Percentiles rank a stretch among this genome's conserved stretches.
Conservation (phyloP, 2,797 vertebrate genomes). For the Telmatherina bonti region DNA sequence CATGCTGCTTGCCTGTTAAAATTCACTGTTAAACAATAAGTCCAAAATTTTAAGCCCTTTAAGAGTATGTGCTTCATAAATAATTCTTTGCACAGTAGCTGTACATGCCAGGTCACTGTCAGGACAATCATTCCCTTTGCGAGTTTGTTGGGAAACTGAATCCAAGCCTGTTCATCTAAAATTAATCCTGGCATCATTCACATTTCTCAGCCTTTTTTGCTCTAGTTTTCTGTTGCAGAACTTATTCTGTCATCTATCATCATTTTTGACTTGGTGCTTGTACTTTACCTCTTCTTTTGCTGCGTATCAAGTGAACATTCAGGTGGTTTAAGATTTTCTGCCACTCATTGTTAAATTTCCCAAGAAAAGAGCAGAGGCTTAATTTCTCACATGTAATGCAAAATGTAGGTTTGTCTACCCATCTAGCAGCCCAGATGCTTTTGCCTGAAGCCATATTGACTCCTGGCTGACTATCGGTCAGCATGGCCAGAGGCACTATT, state of each 20-base stretch:
- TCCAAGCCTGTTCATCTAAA: conserved; percentile 34
- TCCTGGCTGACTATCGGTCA: conserved; percentile 71
- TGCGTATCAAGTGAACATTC: conserved; percentile 19
- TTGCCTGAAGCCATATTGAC: conserved; percentile 77
- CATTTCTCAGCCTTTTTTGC: conserved; percentile 32
- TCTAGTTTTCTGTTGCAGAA: conserved; percentile 37
- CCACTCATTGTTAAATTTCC: conserved; percentile 49
- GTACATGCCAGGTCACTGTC: conserved; percentile 29
- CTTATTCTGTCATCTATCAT: conserved; percentile 29
- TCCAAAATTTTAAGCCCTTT: conserved; percentile 31
- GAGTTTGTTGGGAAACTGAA: conserved; percentile 18
- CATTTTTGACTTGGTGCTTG: conserved; percentile 1
- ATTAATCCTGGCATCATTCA: conserved; percentile 28
- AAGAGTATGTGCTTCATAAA: conserved; percentile 14
- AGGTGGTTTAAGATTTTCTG: conserved; percentile 28
- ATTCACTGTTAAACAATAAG: conserved; percentile 17
- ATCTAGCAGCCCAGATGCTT: conserved; percentile 59
- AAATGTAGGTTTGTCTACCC: conserved; percentile 23
- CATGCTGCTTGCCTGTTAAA: not conserved
- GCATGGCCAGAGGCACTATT: conserved; percentile 69
- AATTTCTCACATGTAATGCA: conserved; percentile 47
- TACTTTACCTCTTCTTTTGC: conserved; percentile 17
- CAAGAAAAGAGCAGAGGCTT: conserved; percentile 36
- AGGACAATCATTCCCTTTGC: conserved; percentile 29
- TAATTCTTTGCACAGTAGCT: not conserved